A percentile compares a stretch with the other conserved stretches of the same genome.
Evolutionary conservation across 2,797 vertebrate genomes (phyloP).

Genomic region (Sternotherus odoratus): DNA sequence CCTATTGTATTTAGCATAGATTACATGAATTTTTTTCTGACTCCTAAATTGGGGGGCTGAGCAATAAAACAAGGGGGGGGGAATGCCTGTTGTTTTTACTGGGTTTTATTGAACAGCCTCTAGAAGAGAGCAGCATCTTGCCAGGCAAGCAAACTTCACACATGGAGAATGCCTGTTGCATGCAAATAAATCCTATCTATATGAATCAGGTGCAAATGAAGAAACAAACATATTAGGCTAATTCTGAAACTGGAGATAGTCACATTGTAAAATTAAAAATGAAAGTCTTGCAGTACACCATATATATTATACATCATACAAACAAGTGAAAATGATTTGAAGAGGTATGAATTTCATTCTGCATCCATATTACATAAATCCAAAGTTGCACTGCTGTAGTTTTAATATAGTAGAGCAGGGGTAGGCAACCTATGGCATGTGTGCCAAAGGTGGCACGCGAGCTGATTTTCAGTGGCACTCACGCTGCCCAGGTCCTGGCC

Average conservation of each 20-base stretch:
- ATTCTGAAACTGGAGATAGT: not conserved
- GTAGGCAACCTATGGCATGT: too few relatives aligned
- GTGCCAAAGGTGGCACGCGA: too few relatives aligned
- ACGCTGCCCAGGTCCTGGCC: too few relatives aligned
- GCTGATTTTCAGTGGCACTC: too few relatives aligned
- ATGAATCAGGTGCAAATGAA: not conserved
- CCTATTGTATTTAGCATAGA: not conserved
- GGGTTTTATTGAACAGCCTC: not conserved
- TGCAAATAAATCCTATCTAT: not conserved
- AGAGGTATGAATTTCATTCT: not conserved
- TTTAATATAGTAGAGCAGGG: not conserved
- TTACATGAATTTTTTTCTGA: not conserved
- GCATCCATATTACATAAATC: not conserved
- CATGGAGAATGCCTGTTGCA: not conserved
- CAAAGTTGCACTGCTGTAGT: not conserved
- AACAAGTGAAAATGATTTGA: not conserved
- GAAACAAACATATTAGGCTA: not conserved
- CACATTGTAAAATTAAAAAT: not conserved
- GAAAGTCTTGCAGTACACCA: not conserved
- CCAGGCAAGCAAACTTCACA: not conserved
- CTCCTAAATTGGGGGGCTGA: not conserved
- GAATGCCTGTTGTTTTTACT: not conserved
- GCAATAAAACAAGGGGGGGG: not conserved
- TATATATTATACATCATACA: not conserved
- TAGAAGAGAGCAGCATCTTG: rapidly evolving